Evolutionary conservation across 2,888 invertebrate species (phyloP).

Genomic region (Stenichneumon culpator): DNA sequence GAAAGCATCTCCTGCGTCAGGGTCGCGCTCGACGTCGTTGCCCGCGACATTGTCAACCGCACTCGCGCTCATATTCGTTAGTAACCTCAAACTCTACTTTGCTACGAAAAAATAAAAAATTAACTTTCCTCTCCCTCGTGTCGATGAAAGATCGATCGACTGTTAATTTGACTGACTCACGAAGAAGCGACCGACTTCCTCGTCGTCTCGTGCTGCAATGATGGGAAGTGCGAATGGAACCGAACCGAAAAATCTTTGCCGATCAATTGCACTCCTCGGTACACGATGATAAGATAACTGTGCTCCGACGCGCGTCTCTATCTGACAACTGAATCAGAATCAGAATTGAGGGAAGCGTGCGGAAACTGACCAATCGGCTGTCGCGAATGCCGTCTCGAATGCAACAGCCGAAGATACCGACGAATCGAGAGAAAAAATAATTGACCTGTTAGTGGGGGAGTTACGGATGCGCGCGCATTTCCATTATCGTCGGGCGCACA

Average conservation of each 20-base stretch:
- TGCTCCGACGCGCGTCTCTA: slow-evolving; percentile 1
- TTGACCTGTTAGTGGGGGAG: not conserved
- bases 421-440: not conserved
- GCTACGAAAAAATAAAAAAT: not conserved
- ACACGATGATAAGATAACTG: slow-evolving; percentile 21
- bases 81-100: slow-evolving; percentile 42
- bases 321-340: slow-evolving; percentile 19
- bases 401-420: slow-evolving; percentile 1
- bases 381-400: not conserved
- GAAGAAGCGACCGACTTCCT: not conserved
- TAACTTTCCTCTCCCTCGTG: not conserved
- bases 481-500: not conserved
- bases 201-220: not conserved
- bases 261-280: not conserved
- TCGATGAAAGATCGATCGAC: slow-evolving; percentile 6
- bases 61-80: slow-evolving; percentile 54
- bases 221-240: slow-evolving; percentile 3
- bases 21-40: slow-evolving; percentile 49
- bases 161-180: not conserved
- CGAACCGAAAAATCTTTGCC: not conserved
- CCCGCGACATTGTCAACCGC: slow-evolving; percentile 29
- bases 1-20: slow-evolving; percentile 81
- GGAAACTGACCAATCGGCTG: not conserved
- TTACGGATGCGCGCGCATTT: slow-evolving; percentile 1
- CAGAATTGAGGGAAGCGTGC: not conserved